Conservation (phyloP, 2,888 invertebrate species). For the Drosophila histrio region DNA sequence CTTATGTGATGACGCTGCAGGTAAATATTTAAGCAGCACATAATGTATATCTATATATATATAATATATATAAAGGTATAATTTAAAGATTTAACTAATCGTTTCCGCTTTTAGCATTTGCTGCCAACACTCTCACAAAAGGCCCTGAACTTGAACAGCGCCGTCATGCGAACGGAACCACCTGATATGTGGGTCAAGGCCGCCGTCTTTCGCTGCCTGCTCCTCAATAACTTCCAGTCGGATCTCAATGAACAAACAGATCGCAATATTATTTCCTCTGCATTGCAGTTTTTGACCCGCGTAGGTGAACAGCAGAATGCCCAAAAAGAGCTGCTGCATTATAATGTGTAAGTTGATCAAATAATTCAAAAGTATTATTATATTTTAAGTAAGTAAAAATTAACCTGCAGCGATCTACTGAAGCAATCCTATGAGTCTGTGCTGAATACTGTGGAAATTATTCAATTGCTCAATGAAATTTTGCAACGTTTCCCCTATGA, state of each 20-base stretch:
- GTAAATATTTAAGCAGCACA: conserved; percentile 52
- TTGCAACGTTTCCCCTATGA: conserved; percentile 79
- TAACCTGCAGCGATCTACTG: conserved; percentile 67
- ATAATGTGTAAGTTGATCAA: conserved; percentile 83
- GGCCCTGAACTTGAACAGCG: conserved; percentile 62
- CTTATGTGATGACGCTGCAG: conserved; percentile 79
- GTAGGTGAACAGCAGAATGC: conserved; percentile 74
- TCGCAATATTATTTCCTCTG: conserved; percentile 71
- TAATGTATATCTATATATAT: no score
- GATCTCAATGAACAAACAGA: conserved; percentile 78
- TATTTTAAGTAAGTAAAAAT: background rate
- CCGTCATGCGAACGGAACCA: conserved; percentile 73
- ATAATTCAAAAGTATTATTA: background rate
- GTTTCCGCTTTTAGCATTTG: conserved; percentile 61
- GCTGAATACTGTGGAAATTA: conserved; percentile 78
- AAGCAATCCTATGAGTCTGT: conserved; percentile 66
- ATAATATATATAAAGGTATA: rapidly evolving
- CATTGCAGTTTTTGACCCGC: conserved; percentile 80
- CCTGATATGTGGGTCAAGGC: conserved; percentile 77
- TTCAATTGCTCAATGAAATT: conserved; percentile 79
- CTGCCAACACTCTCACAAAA: conserved; percentile 73
- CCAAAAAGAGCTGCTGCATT: conserved; percentile 83
- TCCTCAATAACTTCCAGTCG: conserved; percentile 80
- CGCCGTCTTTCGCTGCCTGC: conserved; percentile 71
- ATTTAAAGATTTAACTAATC: background rate